phyloP scores from a whole-genome alignment of 2,888 invertebrate species.

The Eledona agricola region DNA sequence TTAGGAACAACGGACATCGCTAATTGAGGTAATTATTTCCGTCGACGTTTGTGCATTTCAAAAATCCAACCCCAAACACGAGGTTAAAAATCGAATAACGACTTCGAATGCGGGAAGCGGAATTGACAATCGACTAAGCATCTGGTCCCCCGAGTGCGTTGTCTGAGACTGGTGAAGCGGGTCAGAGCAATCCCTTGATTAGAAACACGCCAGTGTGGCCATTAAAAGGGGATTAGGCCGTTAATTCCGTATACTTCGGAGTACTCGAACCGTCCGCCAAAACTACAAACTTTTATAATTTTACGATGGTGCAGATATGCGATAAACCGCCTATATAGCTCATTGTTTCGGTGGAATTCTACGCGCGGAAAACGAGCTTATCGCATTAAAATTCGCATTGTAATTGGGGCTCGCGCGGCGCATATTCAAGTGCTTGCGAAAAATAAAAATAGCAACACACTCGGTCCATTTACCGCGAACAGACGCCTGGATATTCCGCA shows the following conservation, averaged over 20 bases:
- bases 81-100: conserved; percentile 34
- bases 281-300: conserved; percentile 37
- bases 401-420: conserved; percentile 27
- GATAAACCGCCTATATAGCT: conserved; percentile 33
- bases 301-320: conserved; percentile 34
- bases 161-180: conserved; percentile 38
- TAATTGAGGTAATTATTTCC: conserved; percentile 10
- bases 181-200: conserved; percentile 48
- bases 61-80: not conserved
- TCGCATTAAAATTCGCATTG: conserved; percentile 35
- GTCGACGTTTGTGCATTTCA: conserved; percentile 4
- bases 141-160: conserved; percentile 34
- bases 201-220: conserved; percentile 50
- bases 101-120: conserved; percentile 20
- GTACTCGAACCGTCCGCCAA: conserved; percentile 28
- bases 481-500: too few relatives aligned
- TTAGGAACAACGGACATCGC: conserved; percentile 1
- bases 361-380: conserved; percentile 29
- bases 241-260: conserved; percentile 45
- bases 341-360: conserved; percentile 32
- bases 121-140: conserved; percentile 38
- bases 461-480: too few relatives aligned
- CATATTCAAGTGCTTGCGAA: conserved; percentile 27
- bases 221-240: conserved; percentile 53
- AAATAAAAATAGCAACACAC: too few relatives aligned